These are phyloP conservation scores for Aphidius colemani DNA, from an alignment of 2,888 invertebrate genomes.

Conservation along the genomic window DNA sequence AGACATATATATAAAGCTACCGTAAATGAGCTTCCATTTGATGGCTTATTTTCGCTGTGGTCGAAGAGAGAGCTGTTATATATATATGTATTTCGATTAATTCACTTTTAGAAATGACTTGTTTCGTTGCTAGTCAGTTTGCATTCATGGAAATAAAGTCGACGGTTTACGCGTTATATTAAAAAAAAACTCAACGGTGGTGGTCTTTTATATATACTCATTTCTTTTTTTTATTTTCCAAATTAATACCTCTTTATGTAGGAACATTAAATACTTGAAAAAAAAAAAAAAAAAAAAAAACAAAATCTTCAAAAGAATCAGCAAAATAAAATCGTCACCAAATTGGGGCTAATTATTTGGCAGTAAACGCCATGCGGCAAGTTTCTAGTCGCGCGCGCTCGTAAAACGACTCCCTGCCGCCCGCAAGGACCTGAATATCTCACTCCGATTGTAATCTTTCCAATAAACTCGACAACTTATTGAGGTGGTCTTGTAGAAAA, in stretches of 20 bases:
- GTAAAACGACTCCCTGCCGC: slow-evolving; percentile 19
- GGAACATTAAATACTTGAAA: slow-evolving; percentile 22
- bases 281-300: slow-evolving; percentile 2
- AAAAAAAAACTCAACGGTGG: slow-evolving; percentile 48
- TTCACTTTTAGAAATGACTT: slow-evolving; percentile 9
- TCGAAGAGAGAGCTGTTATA: slow-evolving; percentile 12
- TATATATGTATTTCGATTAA: slow-evolving; percentile 13
- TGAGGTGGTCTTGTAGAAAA: slow-evolving; percentile 30
- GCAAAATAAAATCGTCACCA: slow-evolving; percentile 46
- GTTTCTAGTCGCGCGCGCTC: slow-evolving; percentile 31
- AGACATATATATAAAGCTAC: slow-evolving; percentile 2
- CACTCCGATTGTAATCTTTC: slow-evolving; percentile 45
- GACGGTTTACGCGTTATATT: slow-evolving; percentile 53
- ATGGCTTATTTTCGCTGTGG: slow-evolving; percentile 19
- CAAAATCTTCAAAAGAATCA: slow-evolving; percentile 20
- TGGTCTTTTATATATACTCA: slow-evolving; percentile 41
- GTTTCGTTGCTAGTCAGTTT: neutral
- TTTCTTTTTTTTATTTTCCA: neutral
- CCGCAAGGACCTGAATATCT: slow-evolving; percentile 42
- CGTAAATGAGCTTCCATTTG: slow-evolving; percentile 13
- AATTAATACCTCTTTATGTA: slow-evolving; percentile 23
- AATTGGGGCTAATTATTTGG: slow-evolving; percentile 58
- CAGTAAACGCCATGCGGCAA: slow-evolving; percentile 46
- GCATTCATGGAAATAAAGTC: slow-evolving; percentile 47
- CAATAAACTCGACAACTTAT: slow-evolving; percentile 47